Conservation (phyloP, 2,888 invertebrate species). For the Acronicta aceris region DNA sequence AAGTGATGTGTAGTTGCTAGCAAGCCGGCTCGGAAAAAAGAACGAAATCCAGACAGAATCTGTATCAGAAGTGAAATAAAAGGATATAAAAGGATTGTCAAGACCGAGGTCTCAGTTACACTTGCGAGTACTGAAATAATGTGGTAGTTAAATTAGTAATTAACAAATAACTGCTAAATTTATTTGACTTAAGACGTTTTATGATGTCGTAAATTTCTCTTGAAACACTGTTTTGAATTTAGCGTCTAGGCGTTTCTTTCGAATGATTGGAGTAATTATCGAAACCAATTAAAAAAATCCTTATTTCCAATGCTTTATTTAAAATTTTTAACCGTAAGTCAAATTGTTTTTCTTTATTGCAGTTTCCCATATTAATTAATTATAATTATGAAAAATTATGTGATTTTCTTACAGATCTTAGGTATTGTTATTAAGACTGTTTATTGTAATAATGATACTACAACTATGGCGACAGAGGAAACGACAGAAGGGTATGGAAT, state of each 20-base stretch:
- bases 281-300: conserved; percentile 5
- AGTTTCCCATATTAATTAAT: no score
- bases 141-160: conserved; percentile 9
- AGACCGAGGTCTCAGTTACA: not conserved
- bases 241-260: conserved; percentile 9
- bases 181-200: not conserved
- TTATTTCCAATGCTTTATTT: conserved; percentile 10
- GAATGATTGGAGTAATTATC: conserved; percentile 21
- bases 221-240: conserved; percentile 1
- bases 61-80: no score
- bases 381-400: not conserved
- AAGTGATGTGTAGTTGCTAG: no score
- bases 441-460: conserved; percentile 10
- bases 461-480: no score
- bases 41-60: no score
- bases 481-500: no score
- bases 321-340: conserved; percentile 29
- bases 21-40: no score
- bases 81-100: no score
- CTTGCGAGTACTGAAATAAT: not conserved
- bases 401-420: conserved; percentile 30
- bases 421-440: conserved; percentile 17
- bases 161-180: conserved; percentile 17
- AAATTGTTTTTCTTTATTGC: not conserved
- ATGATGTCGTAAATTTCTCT: conserved; percentile 17